phyloP scores from a whole-genome alignment of 2,113 vertebrate genomes.

The Nycticryphes semicollaris region DNA sequence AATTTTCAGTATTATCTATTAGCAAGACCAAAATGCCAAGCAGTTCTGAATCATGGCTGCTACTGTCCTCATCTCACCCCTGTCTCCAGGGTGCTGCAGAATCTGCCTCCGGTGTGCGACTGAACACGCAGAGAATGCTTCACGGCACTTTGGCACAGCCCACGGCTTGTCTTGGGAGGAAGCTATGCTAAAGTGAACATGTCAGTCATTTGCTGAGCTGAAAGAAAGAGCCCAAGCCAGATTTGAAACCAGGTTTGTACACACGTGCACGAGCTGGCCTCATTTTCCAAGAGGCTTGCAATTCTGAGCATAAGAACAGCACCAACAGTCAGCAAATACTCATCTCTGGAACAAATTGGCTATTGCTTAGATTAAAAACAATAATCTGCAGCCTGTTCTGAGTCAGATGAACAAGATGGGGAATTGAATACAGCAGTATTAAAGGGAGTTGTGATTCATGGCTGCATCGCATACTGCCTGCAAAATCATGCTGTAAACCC shows the following conservation, averaged over 20 bases:
- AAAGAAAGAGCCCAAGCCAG: constrained; percentile 17
- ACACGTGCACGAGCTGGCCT: background rate
- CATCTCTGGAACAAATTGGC: background rate
- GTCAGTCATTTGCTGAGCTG: constrained; percentile 46
- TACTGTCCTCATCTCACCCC: constrained; percentile 31
- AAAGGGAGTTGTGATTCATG: constrained; percentile 19
- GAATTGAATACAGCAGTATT: background rate
- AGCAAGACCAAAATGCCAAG: background rate
- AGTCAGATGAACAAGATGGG: background rate
- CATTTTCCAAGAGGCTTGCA: background rate
- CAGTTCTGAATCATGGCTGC: background rate
- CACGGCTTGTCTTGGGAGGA: background rate
- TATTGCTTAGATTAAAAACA: constrained; percentile 12
- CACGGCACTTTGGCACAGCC: background rate
- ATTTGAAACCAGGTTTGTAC: constrained; percentile 11
- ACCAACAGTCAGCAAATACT: background rate
- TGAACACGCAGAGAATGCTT: background rate
- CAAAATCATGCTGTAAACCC: background rate
- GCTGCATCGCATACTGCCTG: background rate
- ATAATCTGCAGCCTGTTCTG: background rate
- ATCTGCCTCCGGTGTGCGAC: background rate
- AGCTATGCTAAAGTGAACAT: constrained; percentile 20
- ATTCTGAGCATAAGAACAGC: background rate
- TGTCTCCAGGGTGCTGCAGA: constrained; percentile 25
- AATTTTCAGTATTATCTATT: background rate